These are phyloP conservation scores for Bombus superbus DNA, from an alignment of 1,140 invertebrate genomes.

Conservation along the genomic window DNA sequence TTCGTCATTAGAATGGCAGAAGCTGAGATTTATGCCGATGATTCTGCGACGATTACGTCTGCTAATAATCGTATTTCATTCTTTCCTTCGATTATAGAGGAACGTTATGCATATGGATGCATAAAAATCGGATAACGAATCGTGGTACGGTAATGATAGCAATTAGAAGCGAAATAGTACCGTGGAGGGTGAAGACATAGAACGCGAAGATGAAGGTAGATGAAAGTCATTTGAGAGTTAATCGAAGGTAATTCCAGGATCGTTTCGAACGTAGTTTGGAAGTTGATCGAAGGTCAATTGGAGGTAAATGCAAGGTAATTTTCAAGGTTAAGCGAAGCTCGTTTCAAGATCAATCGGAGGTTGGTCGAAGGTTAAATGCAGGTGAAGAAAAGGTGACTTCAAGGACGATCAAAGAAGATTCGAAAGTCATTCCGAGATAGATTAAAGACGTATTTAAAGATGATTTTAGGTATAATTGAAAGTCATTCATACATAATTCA, in stretches of 20 bases:
- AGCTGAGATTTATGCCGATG: too few species aligned
- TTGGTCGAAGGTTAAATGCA: not conserved
- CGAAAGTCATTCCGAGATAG: not conserved
- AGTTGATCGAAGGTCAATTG: not conserved
- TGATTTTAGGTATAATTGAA: not conserved
- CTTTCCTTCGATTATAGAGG: not conserved
- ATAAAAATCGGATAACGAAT: not conserved
- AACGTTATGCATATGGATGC: not conserved
- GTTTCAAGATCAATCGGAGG: not conserved
- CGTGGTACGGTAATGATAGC: not conserved
- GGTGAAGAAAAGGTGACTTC: not conserved
- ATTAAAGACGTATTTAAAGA: not conserved
- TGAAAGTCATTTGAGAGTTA: not conserved
- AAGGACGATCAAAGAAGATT: not conserved
- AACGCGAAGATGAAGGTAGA: not conserved
- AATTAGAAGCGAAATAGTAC: not conserved
- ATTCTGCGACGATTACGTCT: not conserved
- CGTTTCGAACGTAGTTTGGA: not conserved
- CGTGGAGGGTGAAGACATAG: not conserved
- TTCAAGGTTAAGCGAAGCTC: not conserved
- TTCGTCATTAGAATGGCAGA: slow-evolving; percentile 1
- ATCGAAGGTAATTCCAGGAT: not conserved
- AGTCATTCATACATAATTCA: not conserved
- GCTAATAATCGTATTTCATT: not conserved
- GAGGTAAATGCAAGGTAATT: not conserved